Percentiles rank a stretch among this genome's conserved stretches.
These are phyloP conservation scores for Delichon dasypus DNA, from an alignment of 2,797 vertebrate genomes.

Conservation along the genomic window DNA sequence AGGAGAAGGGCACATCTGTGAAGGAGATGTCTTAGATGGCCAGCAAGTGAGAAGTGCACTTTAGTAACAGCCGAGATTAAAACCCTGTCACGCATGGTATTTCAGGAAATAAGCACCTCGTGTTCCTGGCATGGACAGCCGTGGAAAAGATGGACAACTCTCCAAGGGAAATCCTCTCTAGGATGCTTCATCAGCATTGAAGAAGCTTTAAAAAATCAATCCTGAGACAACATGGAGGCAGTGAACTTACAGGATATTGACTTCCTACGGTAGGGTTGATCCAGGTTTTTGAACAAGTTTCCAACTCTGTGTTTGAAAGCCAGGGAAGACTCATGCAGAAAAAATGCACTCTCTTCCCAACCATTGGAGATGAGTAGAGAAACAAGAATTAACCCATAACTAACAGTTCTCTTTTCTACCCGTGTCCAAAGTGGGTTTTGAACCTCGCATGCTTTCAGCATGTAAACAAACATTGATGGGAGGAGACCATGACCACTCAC, in stretches of 20 bases:
- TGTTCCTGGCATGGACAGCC: no score
- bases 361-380: conserved; percentile 25
- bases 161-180: not conserved
- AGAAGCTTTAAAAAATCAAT: not conserved
- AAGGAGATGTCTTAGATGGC: no score
- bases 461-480: no score
- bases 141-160: no score
- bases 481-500: no score
- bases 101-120: no score
- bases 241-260: not conserved
- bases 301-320: not conserved
- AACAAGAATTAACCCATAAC: not conserved
- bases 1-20: no score
- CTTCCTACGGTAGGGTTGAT: not conserved
- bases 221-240: not conserved
- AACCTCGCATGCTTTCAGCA: no score
- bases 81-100: no score
- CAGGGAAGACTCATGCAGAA: not conserved
- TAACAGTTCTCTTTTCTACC: not conserved
- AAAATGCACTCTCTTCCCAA: not conserved
- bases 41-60: no score
- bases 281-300: not conserved
- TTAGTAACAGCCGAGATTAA: no score
- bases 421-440: not conserved
- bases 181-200: no score